Evolutionary conservation across 2,113 vertebrate species (phyloP), one percentile per base, ranked within the genome.

Genomic region (Xiphophorus hellerii): DNA sequence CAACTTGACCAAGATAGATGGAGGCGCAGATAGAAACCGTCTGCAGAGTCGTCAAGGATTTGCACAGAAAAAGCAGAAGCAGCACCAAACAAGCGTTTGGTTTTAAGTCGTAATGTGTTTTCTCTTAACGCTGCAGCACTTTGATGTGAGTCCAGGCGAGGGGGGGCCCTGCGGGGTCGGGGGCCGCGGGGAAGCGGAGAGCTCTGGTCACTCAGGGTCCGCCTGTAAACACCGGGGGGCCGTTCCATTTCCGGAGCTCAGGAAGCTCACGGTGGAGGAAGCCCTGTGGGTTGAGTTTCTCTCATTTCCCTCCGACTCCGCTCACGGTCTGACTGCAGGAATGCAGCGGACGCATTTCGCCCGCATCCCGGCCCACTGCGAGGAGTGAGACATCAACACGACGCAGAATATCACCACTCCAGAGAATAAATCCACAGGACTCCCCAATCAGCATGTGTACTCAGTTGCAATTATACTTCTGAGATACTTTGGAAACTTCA

Each of bases 281-380:
- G 82, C 75, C 64, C 76, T 22, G 66, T 51, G 85, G 89, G 77
- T 88, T 90, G 69, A 77, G 76, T 92, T 93, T 93, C 92, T 89
- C 90, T 93, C 89, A 92, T 92, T 93, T 93, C 91, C 91, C 78
- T 76, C 82, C 71, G 89, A 90, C 86, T 85, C 81, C 71, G 33
- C 77, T 87, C 87, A 87, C 78, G 83, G 82, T 82, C 73, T 86
- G 91, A 86, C 86, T 81, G 92, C 89, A 89, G 78, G 91, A 93
- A 93, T 91, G 91, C 75, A 35, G 84, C 73, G 84, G 81, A 85
- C 85, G 79, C 51, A 64, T 66, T 67, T 81, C 69, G 14, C 48
- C 48, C 73, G 64, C 77, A 86, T 89, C 88, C 85, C 69, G 64
- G 66, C 87, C 77, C 62, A 2, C 35, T 3, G 35, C 11, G 6